These are phyloP conservation scores for Lagorchestes hirsutus DNA, from an alignment of 2,797 vertebrate genomes.

Conservation along the genomic window DNA sequence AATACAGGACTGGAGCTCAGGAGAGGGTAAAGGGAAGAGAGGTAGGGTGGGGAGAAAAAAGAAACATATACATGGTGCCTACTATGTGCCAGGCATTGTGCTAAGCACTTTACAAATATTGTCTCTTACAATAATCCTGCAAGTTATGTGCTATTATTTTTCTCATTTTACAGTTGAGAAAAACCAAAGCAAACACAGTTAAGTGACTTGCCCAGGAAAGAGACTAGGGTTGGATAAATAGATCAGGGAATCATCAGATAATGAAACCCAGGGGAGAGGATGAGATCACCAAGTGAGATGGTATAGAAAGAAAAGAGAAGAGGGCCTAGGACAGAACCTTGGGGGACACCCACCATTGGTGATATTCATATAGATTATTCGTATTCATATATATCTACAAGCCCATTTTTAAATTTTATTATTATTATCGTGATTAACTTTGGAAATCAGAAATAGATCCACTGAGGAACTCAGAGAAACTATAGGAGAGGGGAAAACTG, in stretches of 20 bases:
- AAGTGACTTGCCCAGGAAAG: background rate
- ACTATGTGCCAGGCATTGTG: background rate
- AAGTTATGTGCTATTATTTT: background rate
- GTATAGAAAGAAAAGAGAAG: background rate
- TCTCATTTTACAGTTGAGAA: background rate
- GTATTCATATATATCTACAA: background rate
- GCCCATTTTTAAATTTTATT: background rate
- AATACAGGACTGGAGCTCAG: background rate
- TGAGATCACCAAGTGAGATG: no score
- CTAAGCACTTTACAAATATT: background rate
- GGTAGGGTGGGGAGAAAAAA: background rate
- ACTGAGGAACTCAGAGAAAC: background rate
- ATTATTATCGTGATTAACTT: background rate
- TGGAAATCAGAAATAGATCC: background rate
- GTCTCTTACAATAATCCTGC: background rate
- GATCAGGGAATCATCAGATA: background rate
- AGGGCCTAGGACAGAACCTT: background rate
- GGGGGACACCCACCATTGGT: background rate
- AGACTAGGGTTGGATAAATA: background rate
- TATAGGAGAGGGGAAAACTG: background rate
- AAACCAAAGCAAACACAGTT: background rate
- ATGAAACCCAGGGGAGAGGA: background rate
- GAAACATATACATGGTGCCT: background rate
- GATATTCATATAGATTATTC: background rate
- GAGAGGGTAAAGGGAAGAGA: background rate